Base-by-base conservation (phyloP, 2,888 invertebrate species). In the Uloborus plumipes region DNA sequence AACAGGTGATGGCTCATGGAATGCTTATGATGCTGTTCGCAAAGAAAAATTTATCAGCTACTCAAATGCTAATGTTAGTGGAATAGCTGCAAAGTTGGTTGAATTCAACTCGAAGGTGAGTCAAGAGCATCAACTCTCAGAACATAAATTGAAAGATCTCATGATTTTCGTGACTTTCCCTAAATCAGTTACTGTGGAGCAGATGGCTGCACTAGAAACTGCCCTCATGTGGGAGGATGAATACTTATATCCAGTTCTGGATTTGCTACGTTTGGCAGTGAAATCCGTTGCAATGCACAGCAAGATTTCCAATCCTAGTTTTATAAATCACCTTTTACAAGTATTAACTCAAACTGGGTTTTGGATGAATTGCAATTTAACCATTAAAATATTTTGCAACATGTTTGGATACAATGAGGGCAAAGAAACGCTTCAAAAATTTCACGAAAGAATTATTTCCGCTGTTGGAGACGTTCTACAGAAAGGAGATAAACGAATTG, bases 231-330 rank as follows among this genome's bases (percentile, higher is more conserved):
- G 95, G 95, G 64, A 31, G 93, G 93, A 53, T 91, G 92, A 94
- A 88, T 92, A 93, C 85, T 91, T 97, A 1, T 97, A 97, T 88
- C 98, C 98, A 0, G 94, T 94, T 7, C 89, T 99, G 86, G 98
- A 99, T 88, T 90, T 98, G 7, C 91, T 96, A n/a, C 92, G 98
- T 85, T 90, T 98, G 87, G 94, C 95, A 0, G 92, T 97, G 55
- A 92, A 95, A 64, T 93, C 93, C 85, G 92, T 92, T 87, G 90
- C 91, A 4, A 91, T 94, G 9, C 92, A 92, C 85, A 88, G 88
- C 51, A 89, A 92, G 64, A 86, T 91, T 15, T 87, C 89, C 22
- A 86, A 85, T 47, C 85, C 87, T 50, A 82, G 87, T 7, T 87
- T 87, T 64, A 84, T 88, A 39, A 88, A 88, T 80, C 88, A 88